Base-by-base conservation (phyloP, 2,113 vertebrate species). In the Megaceryle torquata region DNA sequence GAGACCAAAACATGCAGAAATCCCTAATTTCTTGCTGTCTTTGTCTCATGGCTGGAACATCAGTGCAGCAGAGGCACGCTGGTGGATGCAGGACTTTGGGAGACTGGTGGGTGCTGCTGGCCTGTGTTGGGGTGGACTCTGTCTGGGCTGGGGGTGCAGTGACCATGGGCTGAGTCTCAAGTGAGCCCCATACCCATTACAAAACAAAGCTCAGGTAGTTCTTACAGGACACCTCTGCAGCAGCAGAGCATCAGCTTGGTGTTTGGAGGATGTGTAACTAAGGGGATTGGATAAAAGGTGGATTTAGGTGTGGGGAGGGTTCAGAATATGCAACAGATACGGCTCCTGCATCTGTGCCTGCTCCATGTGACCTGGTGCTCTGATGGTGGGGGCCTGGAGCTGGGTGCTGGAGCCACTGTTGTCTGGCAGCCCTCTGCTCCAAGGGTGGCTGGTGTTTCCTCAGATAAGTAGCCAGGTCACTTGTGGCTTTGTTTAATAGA, bases 281-380 rank as follows among this genome's bases (percentile, higher is more conserved):
- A 61, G 43, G 11, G 54, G 57, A 1, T 46, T 31, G 63, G 74
- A 7, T 46, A 11, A 35, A 77, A 50, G 71, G 64, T 56, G 65
- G 77, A 4, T 43, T 56, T 33, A 7, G n/a, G 25, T 9, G 3
- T 2, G 3, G 64, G 61, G 44, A 53, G 35, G 44, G 41, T 63
- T 43, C 54, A 15, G 33, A 13, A 12, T 2, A 2, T 1, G 18
- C 50, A 24, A 41, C 5, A 5, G 60, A 7, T 61, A 2, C 0
- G 6, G n/a, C 26, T 74, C 17, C 50, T 24, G 26, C n/a, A 43
- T 16, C 72, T 7, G 15, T 6, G 28, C 19, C 2, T 1, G 9
- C 54, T 46, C 28, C 25, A 15, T 13, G 56, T 26, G 71, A 16
- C 12, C 20, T 6, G 26, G 10, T 21, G 64, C 46, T 54, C 18